A percentile compares a stretch with the other conserved stretches of the same genome.
Evolutionary conservation across 2,888 invertebrate genomes (phyloP).

Genomic region (Ophion obscuratus): DNA sequence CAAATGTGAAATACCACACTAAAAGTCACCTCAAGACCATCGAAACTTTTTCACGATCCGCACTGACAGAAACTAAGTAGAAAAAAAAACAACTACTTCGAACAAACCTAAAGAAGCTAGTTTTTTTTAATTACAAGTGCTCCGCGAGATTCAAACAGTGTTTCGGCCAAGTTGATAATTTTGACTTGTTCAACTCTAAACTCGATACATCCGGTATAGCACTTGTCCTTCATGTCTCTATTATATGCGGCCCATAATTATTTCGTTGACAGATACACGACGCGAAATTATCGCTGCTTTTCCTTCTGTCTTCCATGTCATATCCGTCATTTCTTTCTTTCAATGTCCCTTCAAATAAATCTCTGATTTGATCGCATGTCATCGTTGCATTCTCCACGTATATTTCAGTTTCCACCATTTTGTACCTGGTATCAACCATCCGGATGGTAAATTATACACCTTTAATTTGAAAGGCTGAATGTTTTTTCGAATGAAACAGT

Average conservation of each 20-base stretch:
- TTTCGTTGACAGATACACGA: too few species aligned
- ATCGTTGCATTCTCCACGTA: background rate
- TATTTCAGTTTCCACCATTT: background rate
- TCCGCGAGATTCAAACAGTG: background rate
- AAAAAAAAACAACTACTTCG: background rate
- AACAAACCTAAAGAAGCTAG: background rate
- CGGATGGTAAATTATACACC: background rate
- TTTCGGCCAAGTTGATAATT: background rate
- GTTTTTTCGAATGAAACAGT: background rate
- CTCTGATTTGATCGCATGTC: background rate
- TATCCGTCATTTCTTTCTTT: background rate
- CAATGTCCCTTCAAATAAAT: background rate
- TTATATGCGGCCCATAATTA: too few species aligned
- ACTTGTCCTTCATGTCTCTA: background rate
- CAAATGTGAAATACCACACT: background rate
- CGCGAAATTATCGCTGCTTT: too few species aligned
- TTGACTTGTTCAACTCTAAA: background rate
- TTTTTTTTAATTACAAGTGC: background rate
- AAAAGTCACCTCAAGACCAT: background rate
- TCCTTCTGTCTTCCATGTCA: too few species aligned
- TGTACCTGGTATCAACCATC: background rate
- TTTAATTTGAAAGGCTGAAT: background rate
- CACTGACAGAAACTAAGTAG: background rate
- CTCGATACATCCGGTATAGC: background rate
- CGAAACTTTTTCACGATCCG: background rate